Conservation (phyloP, 2,113 vertebrate species). For the Mesoclemmys tuberculata region DNA sequence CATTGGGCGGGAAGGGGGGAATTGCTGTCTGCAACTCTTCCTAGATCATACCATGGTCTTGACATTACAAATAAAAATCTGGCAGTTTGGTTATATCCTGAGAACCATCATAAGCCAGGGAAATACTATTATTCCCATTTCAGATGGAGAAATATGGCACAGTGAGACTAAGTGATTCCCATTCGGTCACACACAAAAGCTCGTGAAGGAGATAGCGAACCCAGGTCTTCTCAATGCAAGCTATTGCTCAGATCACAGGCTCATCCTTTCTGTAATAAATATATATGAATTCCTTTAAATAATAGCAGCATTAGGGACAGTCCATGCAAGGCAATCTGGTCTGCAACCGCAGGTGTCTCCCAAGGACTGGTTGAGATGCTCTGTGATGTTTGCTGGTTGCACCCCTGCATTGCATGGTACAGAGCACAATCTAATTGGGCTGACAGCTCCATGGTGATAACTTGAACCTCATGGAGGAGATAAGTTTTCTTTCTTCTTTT, state of each 20-base stretch:
- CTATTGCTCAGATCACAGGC: not conserved
- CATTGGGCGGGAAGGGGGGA: not conserved
- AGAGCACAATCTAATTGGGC: not conserved
- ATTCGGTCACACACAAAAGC: not conserved
- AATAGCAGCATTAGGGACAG: not conserved
- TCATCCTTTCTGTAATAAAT: not conserved
- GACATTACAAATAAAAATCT: not conserved
- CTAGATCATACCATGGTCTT: not conserved
- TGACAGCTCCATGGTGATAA: not conserved
- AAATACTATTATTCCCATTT: not conserved
- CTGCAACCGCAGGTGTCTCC: not conserved
- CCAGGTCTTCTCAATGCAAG: not conserved
- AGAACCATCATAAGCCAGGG: not conserved
- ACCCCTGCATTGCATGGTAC: not conserved
- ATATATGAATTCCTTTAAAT: not conserved
- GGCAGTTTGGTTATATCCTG: not conserved
- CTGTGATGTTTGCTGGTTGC: not conserved
- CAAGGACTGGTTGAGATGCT: not conserved
- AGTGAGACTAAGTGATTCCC: not conserved
- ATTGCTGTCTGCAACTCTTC: not conserved
- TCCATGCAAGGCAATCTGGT: not conserved
- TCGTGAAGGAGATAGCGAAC: not conserved
- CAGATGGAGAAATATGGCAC: not conserved
- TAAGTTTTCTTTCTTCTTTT: not conserved
- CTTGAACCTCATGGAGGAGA: not conserved